Conservation (phyloP, 2,113 vertebrate genomes). For the Australoheros scitulus region DNA sequence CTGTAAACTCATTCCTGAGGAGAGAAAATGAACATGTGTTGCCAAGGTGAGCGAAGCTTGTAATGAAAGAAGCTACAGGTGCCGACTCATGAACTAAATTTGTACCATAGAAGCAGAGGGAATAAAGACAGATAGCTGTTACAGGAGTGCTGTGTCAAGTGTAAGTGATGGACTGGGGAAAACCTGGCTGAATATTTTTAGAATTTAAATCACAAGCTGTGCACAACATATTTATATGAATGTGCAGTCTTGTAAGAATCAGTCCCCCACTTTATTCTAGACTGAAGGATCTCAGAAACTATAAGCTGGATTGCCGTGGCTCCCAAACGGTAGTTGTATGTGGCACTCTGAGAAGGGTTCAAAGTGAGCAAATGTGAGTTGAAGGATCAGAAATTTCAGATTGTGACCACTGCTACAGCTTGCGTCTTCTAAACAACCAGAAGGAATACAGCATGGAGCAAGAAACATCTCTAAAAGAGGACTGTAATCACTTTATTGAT, state of each 20-base stretch:
- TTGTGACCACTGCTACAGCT: background rate
- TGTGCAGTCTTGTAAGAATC: background rate
- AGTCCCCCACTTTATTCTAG: background rate
- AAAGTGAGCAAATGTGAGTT: background rate
- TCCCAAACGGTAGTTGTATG: background rate
- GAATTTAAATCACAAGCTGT: background rate
- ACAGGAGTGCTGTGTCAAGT: background rate
- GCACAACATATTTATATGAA: background rate
- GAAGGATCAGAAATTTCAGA: background rate
- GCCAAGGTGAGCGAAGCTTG: slow-evolving; percentile 1
- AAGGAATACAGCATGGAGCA: background rate
- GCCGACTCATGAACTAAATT: background rate
- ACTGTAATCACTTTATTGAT: too few species aligned
- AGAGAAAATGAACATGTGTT: slow-evolving; percentile 27
- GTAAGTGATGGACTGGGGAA: background rate
- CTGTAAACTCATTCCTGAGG: slow-evolving; percentile 27
- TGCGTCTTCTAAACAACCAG: background rate
- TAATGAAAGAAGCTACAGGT: background rate
- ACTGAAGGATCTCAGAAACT: background rate
- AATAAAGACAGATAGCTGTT: background rate
- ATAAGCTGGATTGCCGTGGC: background rate
- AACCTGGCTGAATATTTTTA: slow-evolving; percentile 11
- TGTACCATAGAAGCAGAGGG: background rate
- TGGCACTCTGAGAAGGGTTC: background rate
- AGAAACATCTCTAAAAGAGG: too few species aligned